A percentile compares a stretch with the other conserved stretches of the same genome.
Evolutionary conservation across 2,888 invertebrate species (phyloP).

Genomic region (Parelbella ahira): DNA sequence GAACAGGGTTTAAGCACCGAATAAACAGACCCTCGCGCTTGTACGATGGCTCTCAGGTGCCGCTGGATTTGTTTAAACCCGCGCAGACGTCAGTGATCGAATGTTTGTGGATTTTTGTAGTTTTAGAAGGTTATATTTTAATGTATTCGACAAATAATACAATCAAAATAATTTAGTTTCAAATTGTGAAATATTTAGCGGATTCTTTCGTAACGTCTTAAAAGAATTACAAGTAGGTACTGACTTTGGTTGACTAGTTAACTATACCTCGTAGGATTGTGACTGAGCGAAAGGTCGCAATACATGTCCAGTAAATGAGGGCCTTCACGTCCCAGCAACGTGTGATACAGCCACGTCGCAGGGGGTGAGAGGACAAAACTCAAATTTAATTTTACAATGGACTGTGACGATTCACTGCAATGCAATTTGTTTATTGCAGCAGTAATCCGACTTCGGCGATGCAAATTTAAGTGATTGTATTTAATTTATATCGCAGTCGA

Average conservation of each 20-base stretch:
- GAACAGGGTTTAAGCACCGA: constrained; percentile 54
- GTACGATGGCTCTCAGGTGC: constrained; percentile 60
- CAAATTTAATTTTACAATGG: constrained; percentile 38
- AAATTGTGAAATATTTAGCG: no score
- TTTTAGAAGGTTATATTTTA: no score
- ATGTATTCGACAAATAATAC: no score
- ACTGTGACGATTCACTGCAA: constrained; percentile 35
- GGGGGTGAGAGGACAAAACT: constrained; percentile 29
- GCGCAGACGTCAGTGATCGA: constrained; percentile 25
- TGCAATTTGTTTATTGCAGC: constrained; percentile 41
- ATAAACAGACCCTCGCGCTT: constrained; percentile 64
- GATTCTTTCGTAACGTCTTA: no score
- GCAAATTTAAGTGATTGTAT: constrained; percentile 23
- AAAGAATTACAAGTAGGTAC: neutral
- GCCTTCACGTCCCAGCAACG: constrained; percentile 30
- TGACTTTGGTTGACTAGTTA: constrained; percentile 4
- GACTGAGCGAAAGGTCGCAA: constrained; percentile 18
- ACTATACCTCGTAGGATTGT: constrained; percentile 28
- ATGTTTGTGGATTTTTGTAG: constrained; percentile 2
- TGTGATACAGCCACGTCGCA: constrained; percentile 27
- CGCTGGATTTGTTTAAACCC: constrained; percentile 43
- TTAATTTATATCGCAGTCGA: constrained; percentile 13
- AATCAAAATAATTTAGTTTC: no score
- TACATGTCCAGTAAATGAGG: constrained; percentile 35
- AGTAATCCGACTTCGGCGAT: constrained; percentile 33